phyloP scores from a whole-genome alignment of 2,797 vertebrate species.

The Benthosema pterotum region DNA sequence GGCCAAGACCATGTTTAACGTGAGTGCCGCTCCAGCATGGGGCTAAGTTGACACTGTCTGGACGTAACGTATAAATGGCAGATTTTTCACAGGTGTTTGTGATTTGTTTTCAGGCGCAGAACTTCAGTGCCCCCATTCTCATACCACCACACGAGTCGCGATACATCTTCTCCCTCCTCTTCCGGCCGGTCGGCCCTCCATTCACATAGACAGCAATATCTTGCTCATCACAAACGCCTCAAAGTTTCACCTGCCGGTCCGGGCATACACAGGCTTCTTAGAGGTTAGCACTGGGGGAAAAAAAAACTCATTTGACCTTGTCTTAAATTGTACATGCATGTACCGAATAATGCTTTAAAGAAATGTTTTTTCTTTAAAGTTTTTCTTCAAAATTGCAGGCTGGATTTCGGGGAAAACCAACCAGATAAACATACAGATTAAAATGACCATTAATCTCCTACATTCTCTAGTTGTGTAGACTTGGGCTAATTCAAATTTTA shows the following conservation, averaged over 20 bases:
- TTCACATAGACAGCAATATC: conserved; percentile 96
- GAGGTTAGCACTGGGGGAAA: conserved; percentile 82
- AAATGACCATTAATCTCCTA: too few relatives aligned
- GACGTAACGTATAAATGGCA: not conserved
- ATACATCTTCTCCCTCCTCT: conserved; percentile 93
- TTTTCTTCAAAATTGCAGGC: too few relatives aligned
- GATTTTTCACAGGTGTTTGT: not conserved
- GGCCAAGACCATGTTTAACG: conserved; percentile 92
- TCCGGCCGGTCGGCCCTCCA: conserved; percentile 93
- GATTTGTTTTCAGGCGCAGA: conserved; percentile 84
- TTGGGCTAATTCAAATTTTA: too few relatives aligned
- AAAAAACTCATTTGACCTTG: not conserved
- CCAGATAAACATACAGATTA: too few relatives aligned
- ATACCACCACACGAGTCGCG: conserved; percentile 90
- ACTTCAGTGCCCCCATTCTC: conserved; percentile 92
- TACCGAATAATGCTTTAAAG: not conserved
- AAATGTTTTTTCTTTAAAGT: too few relatives aligned
- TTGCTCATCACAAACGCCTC: conserved; percentile 97
- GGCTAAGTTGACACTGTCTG: not conserved
- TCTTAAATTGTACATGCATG: conserved; percentile 1
- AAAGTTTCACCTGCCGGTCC: conserved; percentile 95
- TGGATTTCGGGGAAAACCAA: too few relatives aligned
- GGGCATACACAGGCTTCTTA: conserved; percentile 97
- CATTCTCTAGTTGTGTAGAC: too few relatives aligned
- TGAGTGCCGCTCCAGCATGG: conserved; percentile 60